Conservation (phyloP, 2,113 vertebrate species). For the Microtus richardsoni region DNA sequence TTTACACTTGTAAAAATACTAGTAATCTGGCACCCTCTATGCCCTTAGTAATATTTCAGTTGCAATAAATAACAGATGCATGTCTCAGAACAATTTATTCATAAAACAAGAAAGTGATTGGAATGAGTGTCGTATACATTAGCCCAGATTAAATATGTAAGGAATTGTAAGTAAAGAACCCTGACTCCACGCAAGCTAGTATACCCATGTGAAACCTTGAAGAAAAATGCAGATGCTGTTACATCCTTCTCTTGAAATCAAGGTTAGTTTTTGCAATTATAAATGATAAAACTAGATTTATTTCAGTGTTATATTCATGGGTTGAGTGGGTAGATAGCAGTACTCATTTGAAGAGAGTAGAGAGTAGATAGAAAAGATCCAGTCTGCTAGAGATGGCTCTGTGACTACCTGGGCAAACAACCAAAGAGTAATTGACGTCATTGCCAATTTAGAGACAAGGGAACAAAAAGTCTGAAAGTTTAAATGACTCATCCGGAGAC, state of each 20-base stretch:
- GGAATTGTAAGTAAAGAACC: background rate
- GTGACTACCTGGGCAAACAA: background rate
- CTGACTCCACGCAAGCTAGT: background rate
- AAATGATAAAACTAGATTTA: background rate
- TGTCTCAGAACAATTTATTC: background rate
- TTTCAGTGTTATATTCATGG: background rate
- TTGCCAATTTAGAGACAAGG: conserved; percentile 23
- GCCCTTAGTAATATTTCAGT: background rate
- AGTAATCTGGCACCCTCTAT: background rate
- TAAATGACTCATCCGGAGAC: conserved; percentile 61
- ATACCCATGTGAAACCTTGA: background rate
- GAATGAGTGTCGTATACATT: background rate
- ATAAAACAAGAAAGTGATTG: background rate
- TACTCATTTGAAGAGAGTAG: background rate
- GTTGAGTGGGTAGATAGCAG: background rate
- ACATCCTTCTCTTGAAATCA: background rate
- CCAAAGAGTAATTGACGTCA: background rate
- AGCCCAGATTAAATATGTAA: conserved; percentile 20
- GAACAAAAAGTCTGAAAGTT: background rate
- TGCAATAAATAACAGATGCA: background rate
- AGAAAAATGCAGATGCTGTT: background rate
- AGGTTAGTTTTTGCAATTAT: conserved; percentile 26
- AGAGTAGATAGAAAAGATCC: background rate
- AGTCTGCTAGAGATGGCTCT: background rate
- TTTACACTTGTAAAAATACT: background rate